A percentile compares a stretch with the other conserved stretches of the same genome.
Conservation (phyloP, 2,113 vertebrate genomes). For the Ancistrus triradiatus region DNA sequence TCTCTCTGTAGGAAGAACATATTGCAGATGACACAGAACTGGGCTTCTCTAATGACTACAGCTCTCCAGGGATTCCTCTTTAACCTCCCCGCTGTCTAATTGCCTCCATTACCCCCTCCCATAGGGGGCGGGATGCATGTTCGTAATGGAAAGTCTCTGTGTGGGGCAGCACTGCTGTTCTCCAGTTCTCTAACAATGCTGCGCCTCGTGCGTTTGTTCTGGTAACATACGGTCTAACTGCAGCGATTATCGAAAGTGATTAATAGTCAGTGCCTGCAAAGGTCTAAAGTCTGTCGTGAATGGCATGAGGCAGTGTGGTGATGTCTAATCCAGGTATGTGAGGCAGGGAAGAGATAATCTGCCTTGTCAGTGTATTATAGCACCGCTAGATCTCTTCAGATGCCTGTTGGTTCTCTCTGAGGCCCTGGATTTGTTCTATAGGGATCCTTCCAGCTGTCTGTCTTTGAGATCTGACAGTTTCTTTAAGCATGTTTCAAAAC, state of each 20-base stretch:
- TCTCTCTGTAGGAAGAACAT: constrained; percentile 11
- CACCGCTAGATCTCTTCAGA: too few species aligned
- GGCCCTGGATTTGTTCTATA: too few species aligned
- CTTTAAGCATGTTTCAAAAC: too few species aligned
- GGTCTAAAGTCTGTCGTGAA: neutral
- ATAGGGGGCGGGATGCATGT: neutral
- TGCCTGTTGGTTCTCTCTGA: too few species aligned
- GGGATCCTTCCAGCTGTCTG: too few species aligned
- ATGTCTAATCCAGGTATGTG: neutral
- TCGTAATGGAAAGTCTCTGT: neutral
- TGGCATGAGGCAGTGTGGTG: neutral
- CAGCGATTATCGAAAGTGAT: neutral
- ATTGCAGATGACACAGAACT: constrained; percentile 35
- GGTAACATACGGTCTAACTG: neutral
- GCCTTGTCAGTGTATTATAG: too few species aligned
- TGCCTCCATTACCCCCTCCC: constrained; percentile 24
- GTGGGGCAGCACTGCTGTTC: neutral
- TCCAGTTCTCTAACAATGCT: neutral
- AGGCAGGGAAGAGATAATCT: neutral
- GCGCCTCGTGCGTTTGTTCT: neutral
- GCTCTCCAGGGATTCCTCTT: constrained; percentile 29
- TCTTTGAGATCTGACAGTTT: too few species aligned
- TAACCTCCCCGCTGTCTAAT: constrained; percentile 38
- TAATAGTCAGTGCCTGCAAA: neutral
- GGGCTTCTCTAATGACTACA: constrained; percentile 29